phyloP scores from a whole-genome alignment of 2,113 vertebrate genomes.

The Acanthisitta chloris region DNA sequence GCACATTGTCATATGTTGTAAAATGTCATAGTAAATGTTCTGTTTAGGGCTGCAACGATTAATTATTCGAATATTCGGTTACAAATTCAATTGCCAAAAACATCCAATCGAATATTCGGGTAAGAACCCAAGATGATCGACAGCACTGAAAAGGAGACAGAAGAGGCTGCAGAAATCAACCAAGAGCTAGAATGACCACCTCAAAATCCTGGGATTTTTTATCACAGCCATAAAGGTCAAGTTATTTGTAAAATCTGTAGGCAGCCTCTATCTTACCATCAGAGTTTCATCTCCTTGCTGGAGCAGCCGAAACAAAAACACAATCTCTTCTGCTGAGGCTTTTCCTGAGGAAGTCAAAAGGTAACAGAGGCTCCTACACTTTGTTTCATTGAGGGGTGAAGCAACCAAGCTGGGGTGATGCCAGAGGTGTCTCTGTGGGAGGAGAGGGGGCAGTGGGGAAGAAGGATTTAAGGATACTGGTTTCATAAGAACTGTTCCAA shows the following conservation, averaged over 20 bases:
- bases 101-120: constrained; percentile 64
- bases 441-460: background rate
- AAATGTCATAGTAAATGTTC: constrained; percentile 70
- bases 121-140: constrained; percentile 65
- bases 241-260: constrained; percentile 60
- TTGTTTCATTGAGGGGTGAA: constrained; percentile 36
- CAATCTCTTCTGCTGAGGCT: constrained; percentile 56
- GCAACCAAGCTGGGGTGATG: background rate
- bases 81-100: constrained; percentile 18
- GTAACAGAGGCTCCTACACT: constrained; percentile 49
- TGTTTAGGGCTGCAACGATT: constrained; percentile 67
- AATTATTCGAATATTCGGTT: constrained; percentile 71
- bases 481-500: background rate
- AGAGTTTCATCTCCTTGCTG: constrained; percentile 50
- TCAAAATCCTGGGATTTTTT: constrained; percentile 56
- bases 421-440: background rate
- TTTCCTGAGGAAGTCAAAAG: constrained; percentile 60
- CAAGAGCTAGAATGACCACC: constrained; percentile 57
- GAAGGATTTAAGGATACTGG: background rate
- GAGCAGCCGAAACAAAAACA: constrained; percentile 58
- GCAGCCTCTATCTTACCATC: constrained; percentile 56
- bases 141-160: constrained; percentile 63
- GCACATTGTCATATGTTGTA: constrained; percentile 64
- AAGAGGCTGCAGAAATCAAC: constrained; percentile 63
- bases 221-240: constrained; percentile 48